Conservation (phyloP, 2,888 invertebrate genomes). For the Seira sanloemensis region DNA sequence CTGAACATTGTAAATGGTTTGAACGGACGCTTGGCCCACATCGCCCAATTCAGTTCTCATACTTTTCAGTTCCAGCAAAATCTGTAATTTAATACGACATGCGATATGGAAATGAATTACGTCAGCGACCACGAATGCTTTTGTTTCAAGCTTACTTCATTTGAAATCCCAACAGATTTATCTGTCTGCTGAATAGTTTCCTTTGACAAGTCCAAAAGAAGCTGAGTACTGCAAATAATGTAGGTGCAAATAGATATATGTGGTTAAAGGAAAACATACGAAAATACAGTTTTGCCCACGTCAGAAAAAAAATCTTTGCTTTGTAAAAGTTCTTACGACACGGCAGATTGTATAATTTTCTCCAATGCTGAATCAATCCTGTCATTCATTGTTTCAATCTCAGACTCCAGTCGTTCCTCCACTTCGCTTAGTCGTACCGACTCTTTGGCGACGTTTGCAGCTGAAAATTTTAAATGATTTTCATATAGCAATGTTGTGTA, state of each 20-base stretch:
- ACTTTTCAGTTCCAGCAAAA: conserved; percentile 66
- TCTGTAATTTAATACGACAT: conserved; percentile 43
- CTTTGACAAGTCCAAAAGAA: conserved; percentile 67
- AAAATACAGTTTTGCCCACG: too few relatives aligned
- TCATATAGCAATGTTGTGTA: conserved; percentile 10
- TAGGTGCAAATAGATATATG: too few relatives aligned
- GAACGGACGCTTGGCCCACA: conserved; percentile 72
- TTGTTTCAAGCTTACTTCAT: conserved; percentile 51
- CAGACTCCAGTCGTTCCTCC: conserved; percentile 66
- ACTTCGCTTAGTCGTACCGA: conserved; percentile 62
- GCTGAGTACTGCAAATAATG: conserved; percentile 51
- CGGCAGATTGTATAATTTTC: conserved; percentile 68
- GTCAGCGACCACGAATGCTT: too few relatives aligned
- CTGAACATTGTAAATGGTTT: conserved; percentile 71
- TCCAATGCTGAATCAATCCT: conserved; percentile 67
- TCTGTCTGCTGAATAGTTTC: conserved; percentile 67
- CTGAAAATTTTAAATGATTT: conserved; percentile 45
- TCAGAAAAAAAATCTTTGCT: neutral
- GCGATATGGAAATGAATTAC: neutral
- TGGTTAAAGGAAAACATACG: too few relatives aligned
- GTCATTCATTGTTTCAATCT: conserved; percentile 67
- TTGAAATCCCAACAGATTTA: conserved; percentile 64
- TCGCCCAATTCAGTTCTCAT: conserved; percentile 71
- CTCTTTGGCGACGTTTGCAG: conserved; percentile 58
- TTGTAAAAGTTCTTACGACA: conserved; percentile 61